A percentile compares a stretch with the other conserved stretches of the same genome.
Conservation (phyloP, 2,888 invertebrate genomes). For the Chirona hameri region DNA sequence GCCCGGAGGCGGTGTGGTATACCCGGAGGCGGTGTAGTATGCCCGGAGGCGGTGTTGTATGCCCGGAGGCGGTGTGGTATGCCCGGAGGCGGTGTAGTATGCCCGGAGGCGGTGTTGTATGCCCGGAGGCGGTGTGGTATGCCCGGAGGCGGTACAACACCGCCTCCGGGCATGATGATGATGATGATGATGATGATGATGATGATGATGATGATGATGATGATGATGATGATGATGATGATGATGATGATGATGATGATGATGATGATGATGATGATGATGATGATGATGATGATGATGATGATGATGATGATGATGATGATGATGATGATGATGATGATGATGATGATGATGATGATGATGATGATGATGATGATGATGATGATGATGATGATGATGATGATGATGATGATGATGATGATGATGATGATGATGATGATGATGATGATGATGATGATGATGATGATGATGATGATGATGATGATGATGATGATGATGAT, state of each 20-base stretch:
- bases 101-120: too few relatives aligned
- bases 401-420: conserved; percentile 22
- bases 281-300: conserved; percentile 22
- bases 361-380: conserved; percentile 22
- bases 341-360: conserved; percentile 22
- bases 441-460: conserved; percentile 22
- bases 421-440: conserved; percentile 22
- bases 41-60: too few relatives aligned
- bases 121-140: too few relatives aligned
- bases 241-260: conserved; percentile 22
- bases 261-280: conserved; percentile 22
- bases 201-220: conserved; percentile 22
- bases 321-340: background rate
- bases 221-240: conserved; percentile 22
- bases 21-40: too few relatives aligned
- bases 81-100: too few relatives aligned
- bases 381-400: conserved; percentile 22
- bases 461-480: conserved; percentile 22
- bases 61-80: too few relatives aligned
- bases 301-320: conserved; percentile 22
- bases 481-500: conserved; percentile 22
- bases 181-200: conserved; percentile 22
- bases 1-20: too few relatives aligned
- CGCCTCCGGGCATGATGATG: too few relatives aligned
- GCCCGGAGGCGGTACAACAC: too few relatives aligned